phyloP scores from a whole-genome alignment of 2,888 invertebrate species.

The Melinopterus prodromus region DNA sequence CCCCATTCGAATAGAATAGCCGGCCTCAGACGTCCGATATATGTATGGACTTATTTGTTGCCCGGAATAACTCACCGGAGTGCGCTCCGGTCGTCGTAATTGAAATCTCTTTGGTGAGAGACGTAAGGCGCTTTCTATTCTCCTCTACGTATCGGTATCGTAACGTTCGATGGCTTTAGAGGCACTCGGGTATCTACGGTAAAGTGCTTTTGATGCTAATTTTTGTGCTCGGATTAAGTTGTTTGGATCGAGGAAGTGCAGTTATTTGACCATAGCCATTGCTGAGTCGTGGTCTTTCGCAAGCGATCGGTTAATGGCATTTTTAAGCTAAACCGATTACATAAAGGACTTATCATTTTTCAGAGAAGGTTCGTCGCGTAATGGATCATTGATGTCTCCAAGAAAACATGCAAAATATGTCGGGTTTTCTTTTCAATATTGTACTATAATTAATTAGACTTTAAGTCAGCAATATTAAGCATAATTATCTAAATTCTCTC shows the following conservation, averaged over 20 bases:
- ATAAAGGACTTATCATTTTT: neutral
- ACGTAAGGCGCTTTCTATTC: constrained; percentile 5
- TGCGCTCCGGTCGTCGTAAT: constrained; percentile 16
- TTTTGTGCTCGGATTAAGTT: neutral
- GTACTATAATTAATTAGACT: no score
- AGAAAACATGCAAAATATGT: no score
- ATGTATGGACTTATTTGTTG: constrained; percentile 6
- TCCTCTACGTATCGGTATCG: neutral
- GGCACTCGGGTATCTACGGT: neutral
- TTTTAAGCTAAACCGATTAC: neutral
- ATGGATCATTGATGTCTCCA: no score
- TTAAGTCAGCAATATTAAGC: no score
- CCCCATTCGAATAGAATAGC: constrained; percentile 6
- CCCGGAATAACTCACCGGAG: constrained; percentile 18
- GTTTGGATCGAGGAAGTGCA: neutral
- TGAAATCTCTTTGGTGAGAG: constrained; percentile 15
- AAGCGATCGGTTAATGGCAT: neutral
- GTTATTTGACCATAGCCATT: neutral
- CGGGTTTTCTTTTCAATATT: no score
- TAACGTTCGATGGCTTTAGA: neutral
- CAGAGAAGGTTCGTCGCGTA: no score
- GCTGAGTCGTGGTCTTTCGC: neutral
- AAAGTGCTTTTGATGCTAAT: constrained; percentile 4
- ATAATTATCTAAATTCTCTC: no score
- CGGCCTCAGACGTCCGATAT: constrained; percentile 20